Percentiles rank a stretch among this genome's conserved stretches.
Evolutionary conservation across 2,797 vertebrate genomes (phyloP).

Genomic region (Limosa lapponica): DNA sequence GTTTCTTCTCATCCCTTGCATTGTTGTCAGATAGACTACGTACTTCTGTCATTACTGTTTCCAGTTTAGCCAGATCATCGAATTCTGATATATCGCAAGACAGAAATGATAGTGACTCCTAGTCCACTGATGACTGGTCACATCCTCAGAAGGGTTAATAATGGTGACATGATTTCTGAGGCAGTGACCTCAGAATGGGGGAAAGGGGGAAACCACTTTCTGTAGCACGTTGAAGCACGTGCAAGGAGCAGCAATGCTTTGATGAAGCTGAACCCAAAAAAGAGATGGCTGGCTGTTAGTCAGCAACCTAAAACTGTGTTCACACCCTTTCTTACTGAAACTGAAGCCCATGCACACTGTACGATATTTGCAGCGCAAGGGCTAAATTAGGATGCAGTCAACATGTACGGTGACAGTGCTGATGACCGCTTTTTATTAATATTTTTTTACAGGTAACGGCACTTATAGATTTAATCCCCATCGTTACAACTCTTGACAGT

Average conservation of each 20-base stretch:
- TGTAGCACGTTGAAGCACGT: neutral
- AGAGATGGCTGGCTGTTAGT: neutral
- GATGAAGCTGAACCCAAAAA: neutral
- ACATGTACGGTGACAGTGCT: accelerated
- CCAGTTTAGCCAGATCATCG: neutral
- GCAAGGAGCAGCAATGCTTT: neutral
- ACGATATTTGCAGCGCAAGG: neutral
- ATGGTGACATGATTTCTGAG: neutral
- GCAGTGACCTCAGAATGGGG: neutral
- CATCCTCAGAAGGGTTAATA: neutral
- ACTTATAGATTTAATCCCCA: neutral
- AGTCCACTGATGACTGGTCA: neutral
- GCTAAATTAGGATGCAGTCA: neutral
- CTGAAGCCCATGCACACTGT: neutral
- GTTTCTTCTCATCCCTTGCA: neutral
- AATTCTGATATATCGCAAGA: neutral
- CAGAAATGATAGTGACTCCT: neutral
- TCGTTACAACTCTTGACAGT: neutral
- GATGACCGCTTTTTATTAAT: neutral
- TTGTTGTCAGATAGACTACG: neutral
- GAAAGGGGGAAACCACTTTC: neutral
- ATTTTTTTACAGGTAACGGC: neutral
- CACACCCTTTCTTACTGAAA: neutral
- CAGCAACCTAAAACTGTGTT: neutral
- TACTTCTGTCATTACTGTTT: neutral